Percentiles rank a stretch among this genome's conserved stretches.
phyloP scores from a whole-genome alignment of 2,113 vertebrate genomes.

The Anser brachyrhynchus region DNA sequence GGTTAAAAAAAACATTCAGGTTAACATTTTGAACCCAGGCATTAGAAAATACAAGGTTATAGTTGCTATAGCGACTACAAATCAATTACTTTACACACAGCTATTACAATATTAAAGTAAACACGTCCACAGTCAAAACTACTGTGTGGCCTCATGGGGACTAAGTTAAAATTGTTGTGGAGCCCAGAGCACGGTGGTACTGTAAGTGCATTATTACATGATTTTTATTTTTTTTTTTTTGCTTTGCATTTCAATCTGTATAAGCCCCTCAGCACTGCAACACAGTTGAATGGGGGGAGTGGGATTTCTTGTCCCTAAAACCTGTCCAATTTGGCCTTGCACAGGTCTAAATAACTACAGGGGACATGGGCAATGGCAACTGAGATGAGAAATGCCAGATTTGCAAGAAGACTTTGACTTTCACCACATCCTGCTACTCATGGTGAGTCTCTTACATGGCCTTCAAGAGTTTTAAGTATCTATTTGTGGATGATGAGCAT shows the following conservation, averaged over 20 bases:
- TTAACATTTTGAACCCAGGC: background rate
- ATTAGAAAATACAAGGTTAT: background rate
- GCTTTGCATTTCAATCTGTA: background rate
- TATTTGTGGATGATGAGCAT: rapidly evolving
- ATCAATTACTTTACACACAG: constrained; percentile 25
- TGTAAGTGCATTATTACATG: background rate
- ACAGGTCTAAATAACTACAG: background rate
- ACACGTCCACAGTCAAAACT: background rate
- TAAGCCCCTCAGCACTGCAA: background rate
- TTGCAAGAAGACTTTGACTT: background rate
- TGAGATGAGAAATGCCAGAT: background rate
- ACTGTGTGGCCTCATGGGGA: background rate
- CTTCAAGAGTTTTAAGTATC: background rate
- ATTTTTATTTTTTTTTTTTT: background rate
- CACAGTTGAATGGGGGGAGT: background rate
- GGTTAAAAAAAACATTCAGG: background rate
- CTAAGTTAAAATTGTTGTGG: constrained; percentile 25
- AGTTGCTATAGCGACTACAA: constrained; percentile 20
- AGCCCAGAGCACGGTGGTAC: background rate
- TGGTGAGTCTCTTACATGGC: background rate
- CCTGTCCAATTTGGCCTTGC: background rate
- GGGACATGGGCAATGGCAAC: rapidly evolving
- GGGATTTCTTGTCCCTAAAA: background rate
- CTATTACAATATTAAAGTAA: constrained; percentile 47
- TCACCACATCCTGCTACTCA: background rate